Evolutionary conservation across 2,888 invertebrate species (phyloP).

Genomic region (Ypsolopha scabrella): DNA sequence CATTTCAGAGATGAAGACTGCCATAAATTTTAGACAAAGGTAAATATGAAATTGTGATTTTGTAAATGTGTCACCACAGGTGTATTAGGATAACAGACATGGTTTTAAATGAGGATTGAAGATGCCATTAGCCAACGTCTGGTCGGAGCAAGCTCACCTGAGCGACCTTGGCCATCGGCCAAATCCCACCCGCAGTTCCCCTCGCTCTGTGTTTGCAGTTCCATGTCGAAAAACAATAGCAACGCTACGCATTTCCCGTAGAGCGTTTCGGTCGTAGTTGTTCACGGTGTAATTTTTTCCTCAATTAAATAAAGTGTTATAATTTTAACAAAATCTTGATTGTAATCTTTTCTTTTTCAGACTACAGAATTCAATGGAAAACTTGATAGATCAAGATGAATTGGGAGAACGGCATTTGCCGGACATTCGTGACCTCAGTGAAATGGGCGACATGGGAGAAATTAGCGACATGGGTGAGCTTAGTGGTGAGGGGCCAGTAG

Average conservation of each 20-base stretch:
- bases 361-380: constrained; percentile 81
- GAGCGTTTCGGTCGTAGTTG: constrained; percentile 3
- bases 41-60: constrained; percentile 15
- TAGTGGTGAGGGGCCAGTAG: constrained; percentile 73
- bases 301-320: background rate
- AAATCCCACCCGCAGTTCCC: constrained; percentile 55
- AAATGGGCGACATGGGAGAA: constrained; percentile 59
- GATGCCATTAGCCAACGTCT: constrained; percentile 16
- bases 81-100: constrained; percentile 29
- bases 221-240: constrained; percentile 61
- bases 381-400: constrained; percentile 77
- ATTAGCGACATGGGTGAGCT: constrained; percentile 63
- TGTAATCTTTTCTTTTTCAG: constrained; percentile 39
- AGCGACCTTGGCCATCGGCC: constrained; percentile 60
- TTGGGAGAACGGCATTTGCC: constrained; percentile 52
- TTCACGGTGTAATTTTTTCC: background rate
- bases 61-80: constrained; percentile 14
- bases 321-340: background rate
- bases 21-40: constrained; percentile 59
- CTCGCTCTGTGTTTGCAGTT: constrained; percentile 53
- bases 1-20: constrained; percentile 87
- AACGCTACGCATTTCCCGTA: constrained; percentile 40
- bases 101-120: constrained; percentile 10
- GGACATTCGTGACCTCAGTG: constrained; percentile 59
- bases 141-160: constrained; percentile 58